Conservation (phyloP, 2,113 vertebrate species). For the Nycticryphes semicollaris region DNA sequence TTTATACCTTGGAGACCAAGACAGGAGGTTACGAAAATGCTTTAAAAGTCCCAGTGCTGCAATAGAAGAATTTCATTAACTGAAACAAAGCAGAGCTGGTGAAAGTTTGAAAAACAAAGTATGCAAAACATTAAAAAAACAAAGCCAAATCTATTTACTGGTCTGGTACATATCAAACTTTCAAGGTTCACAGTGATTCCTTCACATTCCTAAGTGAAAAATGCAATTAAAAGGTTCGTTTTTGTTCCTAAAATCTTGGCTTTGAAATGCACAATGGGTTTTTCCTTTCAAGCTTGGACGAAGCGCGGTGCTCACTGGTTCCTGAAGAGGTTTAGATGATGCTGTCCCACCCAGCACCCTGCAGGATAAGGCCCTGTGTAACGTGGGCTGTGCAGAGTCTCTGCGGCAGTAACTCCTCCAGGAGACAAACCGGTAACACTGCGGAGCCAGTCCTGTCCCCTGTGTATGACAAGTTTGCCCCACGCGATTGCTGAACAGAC, state of each 20-base stretch:
- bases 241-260: constrained; percentile 37
- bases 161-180: constrained; percentile 59
- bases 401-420: background rate
- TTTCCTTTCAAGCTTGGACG: background rate
- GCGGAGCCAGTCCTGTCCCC: background rate
- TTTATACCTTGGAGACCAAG: constrained; percentile 79
- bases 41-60: constrained; percentile 78
- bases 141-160: constrained; percentile 62
- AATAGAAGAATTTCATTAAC: constrained; percentile 82
- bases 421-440: background rate
- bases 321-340: background rate
- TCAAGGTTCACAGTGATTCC: constrained; percentile 48
- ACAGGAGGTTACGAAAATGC: constrained; percentile 77
- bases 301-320: background rate
- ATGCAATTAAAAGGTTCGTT: constrained; percentile 30
- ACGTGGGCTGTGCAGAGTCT: background rate
- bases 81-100: constrained; percentile 76
- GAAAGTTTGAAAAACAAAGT: constrained; percentile 77
- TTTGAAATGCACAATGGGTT: constrained; percentile 1
- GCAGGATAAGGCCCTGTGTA: background rate
- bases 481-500: background rate
- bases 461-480: background rate
- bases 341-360: background rate
- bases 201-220: constrained; percentile 56
- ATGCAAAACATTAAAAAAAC: constrained; percentile 60